Conservation (phyloP, 2,113 vertebrate genomes). For the Bos taurus region ARS-UCD2.0 NC_037332.1:108076501-108077000, state of each 20-base stretch:
- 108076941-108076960: background rate
- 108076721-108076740: background rate
- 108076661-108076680: background rate
- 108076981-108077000: background rate
- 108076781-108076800: background rate
- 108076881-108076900: no score
- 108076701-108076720: background rate
- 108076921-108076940: background rate
- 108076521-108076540: background rate
- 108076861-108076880: background rate
- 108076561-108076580: background rate
- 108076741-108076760: background rate
- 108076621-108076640: background rate
- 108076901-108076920: fast-evolving
- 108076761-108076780: background rate
- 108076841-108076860: background rate
- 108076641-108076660: background rate
- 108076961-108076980: background rate
- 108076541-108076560: background rate
- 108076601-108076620: background rate
- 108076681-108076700: background rate
- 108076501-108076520: background rate
- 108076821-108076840: background rate
- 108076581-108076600: background rate
- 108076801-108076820: background rate